phyloP scores from a whole-genome alignment of 2,797 vertebrate genomes.

The Emydoidea blandingii region DNA sequence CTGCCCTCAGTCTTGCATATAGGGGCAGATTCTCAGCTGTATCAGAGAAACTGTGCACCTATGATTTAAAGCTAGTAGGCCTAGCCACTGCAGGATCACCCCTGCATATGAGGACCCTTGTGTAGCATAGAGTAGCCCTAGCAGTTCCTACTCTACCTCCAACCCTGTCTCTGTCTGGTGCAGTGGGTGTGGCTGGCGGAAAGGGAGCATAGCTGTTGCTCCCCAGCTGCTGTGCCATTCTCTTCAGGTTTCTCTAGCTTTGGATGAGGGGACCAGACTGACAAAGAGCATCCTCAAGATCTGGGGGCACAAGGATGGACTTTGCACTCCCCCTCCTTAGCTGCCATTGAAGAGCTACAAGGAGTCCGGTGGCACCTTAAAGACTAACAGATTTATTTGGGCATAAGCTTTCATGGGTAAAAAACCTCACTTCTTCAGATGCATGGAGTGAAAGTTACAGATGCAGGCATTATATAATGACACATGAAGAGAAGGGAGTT shows the following conservation, averaged over 20 bases:
- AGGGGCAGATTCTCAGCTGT: accelerated
- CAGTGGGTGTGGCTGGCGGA: background rate
- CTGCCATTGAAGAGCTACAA: background rate
- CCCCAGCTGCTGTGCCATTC: background rate
- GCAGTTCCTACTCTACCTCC: background rate
- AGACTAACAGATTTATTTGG: too few relatives aligned
- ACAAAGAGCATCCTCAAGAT: accelerated
- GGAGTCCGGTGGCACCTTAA: too few relatives aligned
- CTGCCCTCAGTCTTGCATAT: background rate
- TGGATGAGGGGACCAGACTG: background rate
- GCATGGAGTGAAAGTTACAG: too few relatives aligned
- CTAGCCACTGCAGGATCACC: background rate
- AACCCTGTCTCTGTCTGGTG: background rate
- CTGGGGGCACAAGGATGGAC: background rate
- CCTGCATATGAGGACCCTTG: background rate
- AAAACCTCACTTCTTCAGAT: too few relatives aligned
- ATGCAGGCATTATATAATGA: too few relatives aligned
- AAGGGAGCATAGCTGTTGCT: background rate
- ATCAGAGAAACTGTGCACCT: background rate
- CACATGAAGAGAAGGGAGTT: too few relatives aligned
- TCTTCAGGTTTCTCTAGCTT: background rate
- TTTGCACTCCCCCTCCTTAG: background rate
- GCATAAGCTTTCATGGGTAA: too few relatives aligned
- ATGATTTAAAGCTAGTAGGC: background rate
- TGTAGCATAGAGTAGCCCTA: background rate